A percentile compares a stretch with the other conserved stretches of the same genome.
Conservation (phyloP, 2,113 vertebrate species). For the Microtus oregoni region DNA sequence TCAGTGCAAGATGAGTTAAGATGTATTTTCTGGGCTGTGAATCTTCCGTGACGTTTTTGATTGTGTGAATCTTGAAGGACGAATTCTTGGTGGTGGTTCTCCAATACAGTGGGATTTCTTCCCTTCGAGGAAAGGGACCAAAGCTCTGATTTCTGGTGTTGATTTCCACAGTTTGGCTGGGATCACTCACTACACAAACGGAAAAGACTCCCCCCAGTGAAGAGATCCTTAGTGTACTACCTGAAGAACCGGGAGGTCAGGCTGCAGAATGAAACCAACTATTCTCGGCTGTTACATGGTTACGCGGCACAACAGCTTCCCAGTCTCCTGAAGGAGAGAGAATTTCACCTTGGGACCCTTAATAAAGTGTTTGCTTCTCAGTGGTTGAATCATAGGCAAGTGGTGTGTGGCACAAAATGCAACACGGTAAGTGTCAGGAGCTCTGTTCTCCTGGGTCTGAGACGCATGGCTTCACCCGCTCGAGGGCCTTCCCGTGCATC, state of each 20-base stretch:
- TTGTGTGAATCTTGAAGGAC: background rate
- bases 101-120: background rate
- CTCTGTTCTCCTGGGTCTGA: background rate
- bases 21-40: background rate
- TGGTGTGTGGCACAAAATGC: conserved; percentile 99
- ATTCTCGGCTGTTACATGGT: conserved; percentile 91
- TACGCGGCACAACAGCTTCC: conserved; percentile 96
- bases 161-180: conserved; percentile 86
- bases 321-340: conserved; percentile 93
- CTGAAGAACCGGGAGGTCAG: conserved; percentile 95
- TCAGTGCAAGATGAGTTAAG: background rate
- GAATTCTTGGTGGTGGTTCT: conserved; percentile 10
- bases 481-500: background rate
- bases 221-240: conserved; percentile 94
- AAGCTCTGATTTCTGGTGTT: conserved; percentile 23
- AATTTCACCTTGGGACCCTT: conserved; percentile 95
- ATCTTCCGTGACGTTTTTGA: background rate
- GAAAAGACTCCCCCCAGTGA: conserved; percentile 90
- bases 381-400: conserved; percentile 98
- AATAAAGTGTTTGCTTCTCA: conserved; percentile 99
- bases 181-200: conserved; percentile 87
- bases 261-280: conserved; percentile 92
- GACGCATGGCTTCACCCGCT: background rate
- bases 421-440: conserved; percentile 93
- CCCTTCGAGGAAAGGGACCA: background rate